A percentile compares a stretch with the other conserved stretches of the same genome.
Conservation (phyloP, 2,888 invertebrate species). For the Mythimna vitellina region DNA sequence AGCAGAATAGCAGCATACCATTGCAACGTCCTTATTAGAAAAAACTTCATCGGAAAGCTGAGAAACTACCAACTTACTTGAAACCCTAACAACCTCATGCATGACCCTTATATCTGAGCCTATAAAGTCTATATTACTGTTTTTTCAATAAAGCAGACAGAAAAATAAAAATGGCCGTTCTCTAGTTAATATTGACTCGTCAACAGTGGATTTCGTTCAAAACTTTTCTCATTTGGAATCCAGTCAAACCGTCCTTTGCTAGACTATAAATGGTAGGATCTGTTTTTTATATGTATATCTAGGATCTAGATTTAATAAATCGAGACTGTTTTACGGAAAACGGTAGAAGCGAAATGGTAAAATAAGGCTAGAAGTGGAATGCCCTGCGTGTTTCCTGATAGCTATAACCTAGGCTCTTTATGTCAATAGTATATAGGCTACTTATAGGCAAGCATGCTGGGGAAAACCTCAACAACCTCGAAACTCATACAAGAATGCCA, state of each 20-base stretch:
- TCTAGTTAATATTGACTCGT: slow-evolving; percentile 89
- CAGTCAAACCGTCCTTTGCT: slow-evolving; percentile 75
- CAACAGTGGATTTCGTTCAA: slow-evolving; percentile 84
- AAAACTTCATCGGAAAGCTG: slow-evolving; percentile 85
- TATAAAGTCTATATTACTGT: slow-evolving; percentile 37
- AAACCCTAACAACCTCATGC: not conserved
- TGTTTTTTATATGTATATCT: slow-evolving; percentile 59
- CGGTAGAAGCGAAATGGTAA: not conserved
- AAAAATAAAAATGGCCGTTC: slow-evolving; percentile 71
- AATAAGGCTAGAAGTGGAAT: too few species aligned
- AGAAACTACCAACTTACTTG: slow-evolving; percentile 56
- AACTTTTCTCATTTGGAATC: slow-evolving; percentile 90
- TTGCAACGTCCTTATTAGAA: slow-evolving; percentile 81
- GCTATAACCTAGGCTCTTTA: too few species aligned
- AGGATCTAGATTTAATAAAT: slow-evolving; percentile 42
- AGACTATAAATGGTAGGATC: slow-evolving; percentile 62
- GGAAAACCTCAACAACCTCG: too few species aligned
- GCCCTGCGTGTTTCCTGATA: too few species aligned
- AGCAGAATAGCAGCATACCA: slow-evolving; percentile 69
- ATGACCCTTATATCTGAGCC: not conserved
- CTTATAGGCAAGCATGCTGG: too few species aligned
- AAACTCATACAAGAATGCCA: too few species aligned
- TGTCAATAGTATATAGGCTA: too few species aligned
- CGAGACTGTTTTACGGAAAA: not conserved
- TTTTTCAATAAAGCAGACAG: slow-evolving; percentile 22